Evolutionary conservation across 2,888 invertebrate species (phyloP), one percentile per base, ranked within the genome.

Genomic region (Sisyra terminalis): DNA sequence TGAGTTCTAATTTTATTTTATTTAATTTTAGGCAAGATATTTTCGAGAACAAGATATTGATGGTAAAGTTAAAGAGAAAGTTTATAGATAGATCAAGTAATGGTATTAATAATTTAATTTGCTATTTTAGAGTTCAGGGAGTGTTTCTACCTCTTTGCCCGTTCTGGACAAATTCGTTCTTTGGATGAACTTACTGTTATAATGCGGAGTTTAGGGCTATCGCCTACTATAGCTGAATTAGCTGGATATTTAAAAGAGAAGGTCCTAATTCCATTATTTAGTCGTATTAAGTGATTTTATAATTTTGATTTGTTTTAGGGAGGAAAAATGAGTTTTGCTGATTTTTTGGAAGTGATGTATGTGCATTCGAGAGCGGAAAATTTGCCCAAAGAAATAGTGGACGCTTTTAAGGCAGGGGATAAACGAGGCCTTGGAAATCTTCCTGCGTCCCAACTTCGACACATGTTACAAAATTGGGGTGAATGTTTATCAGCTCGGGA

Each of bases 11-110:
- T 24, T 3, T 24, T 10, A 17, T 38, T 16, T 11, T 16, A 16
- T 30, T 40, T 47, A 58, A 54, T 68, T 68, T 24, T 64, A 92
- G 93, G 92, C 93, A 17, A 78, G 89, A 47, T 89, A 87, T 64
- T 93, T 93, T 61, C 84, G 85, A 55, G 92, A 92, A 67, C 84
- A 88, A 61, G 92, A 93, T 56, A 93, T 93, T 51, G 93, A 93
- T 67, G 90, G 92, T 90, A 69, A 69, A 71, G 67, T 44, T 15
- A 44, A 32, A 29, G 14, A 29, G 18, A 32, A 36, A 42, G 42
- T 14, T 40, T 15, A 39, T n/a, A n/a, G n/a, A n/a, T n/a, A n/a
- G n/a, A 15, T 35, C 34, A 11, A 8, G 24, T 17, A 45, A 30
- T 34, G 9, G 4, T 35, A 16, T 11, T 13, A 40, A 5, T 24